Evolutionary conservation across 2,797 vertebrate genomes (phyloP).

Genomic region (Benthosema pterotum): DNA sequence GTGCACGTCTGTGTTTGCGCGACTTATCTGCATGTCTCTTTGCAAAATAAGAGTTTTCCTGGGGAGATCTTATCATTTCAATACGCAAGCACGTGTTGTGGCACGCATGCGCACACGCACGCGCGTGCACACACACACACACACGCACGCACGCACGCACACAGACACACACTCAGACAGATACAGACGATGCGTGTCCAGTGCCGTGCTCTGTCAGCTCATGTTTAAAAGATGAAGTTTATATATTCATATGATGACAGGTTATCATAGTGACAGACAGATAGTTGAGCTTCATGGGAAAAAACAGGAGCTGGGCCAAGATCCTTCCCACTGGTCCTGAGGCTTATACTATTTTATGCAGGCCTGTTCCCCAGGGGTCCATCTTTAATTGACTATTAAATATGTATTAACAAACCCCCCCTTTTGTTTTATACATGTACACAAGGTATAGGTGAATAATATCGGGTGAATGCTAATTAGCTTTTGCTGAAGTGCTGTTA

Average conservation of each 20-base stretch:
- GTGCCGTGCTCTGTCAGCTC: constrained; percentile 45
- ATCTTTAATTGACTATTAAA: constrained; percentile 30
- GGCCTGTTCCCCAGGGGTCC: constrained; percentile 30
- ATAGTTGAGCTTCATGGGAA: constrained; percentile 51
- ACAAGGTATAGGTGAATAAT: no score
- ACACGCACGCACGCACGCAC: not conserved
- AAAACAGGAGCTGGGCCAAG: constrained; percentile 46
- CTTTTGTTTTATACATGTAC: constrained; percentile 19
- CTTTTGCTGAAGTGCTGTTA: constrained; percentile 25
- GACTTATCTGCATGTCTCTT: not conserved
- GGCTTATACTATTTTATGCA: constrained; percentile 26
- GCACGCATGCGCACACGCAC: not conserved
- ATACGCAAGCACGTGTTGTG: no score
- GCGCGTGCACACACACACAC: not conserved
- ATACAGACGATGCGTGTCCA: constrained; percentile 7
- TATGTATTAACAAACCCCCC: constrained; percentile 52
- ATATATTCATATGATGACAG: constrained; percentile 61
- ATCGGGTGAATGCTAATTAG: constrained; percentile 41
- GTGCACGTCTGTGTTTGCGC: constrained; percentile 23
- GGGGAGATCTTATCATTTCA: no score
- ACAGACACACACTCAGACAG: constrained; percentile 1
- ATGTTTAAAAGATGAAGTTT: constrained; percentile 73
- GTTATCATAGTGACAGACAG: constrained; percentile 68
- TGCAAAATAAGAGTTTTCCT: not conserved
- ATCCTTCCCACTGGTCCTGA: constrained; percentile 40